Evolutionary conservation across 2,113 vertebrate genomes (phyloP), one percentile per base, ranked within the genome.

Genomic region (Mesoclemmys tuberculata): DNA sequence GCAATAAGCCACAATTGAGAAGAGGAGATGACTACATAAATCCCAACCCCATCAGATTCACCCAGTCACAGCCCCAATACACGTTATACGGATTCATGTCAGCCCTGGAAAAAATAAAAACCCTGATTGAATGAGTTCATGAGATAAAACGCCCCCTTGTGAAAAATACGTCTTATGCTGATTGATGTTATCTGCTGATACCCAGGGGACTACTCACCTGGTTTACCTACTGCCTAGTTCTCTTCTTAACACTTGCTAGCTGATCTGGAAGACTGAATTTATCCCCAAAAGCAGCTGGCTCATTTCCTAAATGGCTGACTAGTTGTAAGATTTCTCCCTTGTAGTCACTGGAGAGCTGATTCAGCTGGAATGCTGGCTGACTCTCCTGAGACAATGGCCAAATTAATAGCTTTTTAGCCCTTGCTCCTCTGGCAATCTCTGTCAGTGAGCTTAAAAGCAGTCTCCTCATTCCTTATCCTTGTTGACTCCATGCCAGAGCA

Each of bases 271-370:
- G 92, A 48, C 16, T 49, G 68, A 77, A 58, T 46, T 35, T 92
- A 93, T 29, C 77, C 93, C 91, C 95, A 81, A 81, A 52, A 94
- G 94, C 87, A 94, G 89, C 29, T 80, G 80, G 61, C 97, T 86
- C 91, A 68, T 97, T 94, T 89, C 82, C 85, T 85, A n/a, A 95
- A 52, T 9, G 94, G 88, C 71, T 88, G 85, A 51, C 77, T 82
- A 58, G 81, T 89, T 83, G 79, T 68, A 35, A 81, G 44, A 21
- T 71, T 78, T 83, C 61, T 85, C 51, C 84, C 78, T 91, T 90
- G 26, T 35, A 55, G 35, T 1, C 64, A 82, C 87, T 82, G 12
- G 44, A 19, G 2, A n/a, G 77, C 96, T 96, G 95, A 90, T 79
- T 90, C 91, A 80, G 92, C 88, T 71, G 88, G 92, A 91, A n/a